These are phyloP conservation scores for Cynopterus sphinx DNA, from an alignment of 2,797 vertebrate species.

Conservation along the genomic window DNA sequence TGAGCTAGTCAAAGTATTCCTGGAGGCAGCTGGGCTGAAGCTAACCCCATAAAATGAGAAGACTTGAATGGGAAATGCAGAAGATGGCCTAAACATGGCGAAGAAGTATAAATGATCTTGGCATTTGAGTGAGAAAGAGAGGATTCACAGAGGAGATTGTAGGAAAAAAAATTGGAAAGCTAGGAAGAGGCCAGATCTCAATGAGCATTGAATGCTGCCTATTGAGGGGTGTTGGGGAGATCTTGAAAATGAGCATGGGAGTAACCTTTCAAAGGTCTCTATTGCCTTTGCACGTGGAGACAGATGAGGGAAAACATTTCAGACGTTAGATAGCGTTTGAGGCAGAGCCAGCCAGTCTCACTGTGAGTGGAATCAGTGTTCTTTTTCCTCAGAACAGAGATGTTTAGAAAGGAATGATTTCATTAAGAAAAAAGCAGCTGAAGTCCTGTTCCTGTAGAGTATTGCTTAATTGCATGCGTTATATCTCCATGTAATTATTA, in stretches of 20 bases:
- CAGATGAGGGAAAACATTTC: neutral
- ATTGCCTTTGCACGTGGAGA: neutral
- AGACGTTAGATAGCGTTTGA: neutral
- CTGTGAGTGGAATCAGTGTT: neutral
- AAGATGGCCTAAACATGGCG: neutral
- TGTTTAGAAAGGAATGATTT: conserved; percentile 58
- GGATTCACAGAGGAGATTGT: neutral
- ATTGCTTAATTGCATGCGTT: conserved; percentile 73
- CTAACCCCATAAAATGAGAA: neutral
- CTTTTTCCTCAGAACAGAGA: neutral
- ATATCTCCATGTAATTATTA: conserved; percentile 72
- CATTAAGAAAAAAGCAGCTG: conserved; percentile 63
- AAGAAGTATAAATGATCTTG: neutral
- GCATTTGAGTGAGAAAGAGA: neutral
- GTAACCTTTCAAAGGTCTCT: neutral
- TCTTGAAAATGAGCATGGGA: neutral
- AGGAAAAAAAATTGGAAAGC: neutral
- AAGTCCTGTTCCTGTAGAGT: conserved; percentile 62
- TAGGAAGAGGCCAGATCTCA: neutral
- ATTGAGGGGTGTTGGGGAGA: neutral
- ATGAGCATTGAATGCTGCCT: neutral
- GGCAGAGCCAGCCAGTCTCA: neutral
- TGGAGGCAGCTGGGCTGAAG: neutral
- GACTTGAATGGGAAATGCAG: neutral
- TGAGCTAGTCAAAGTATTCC: neutral